Evolutionary conservation across 1,140 invertebrate genomes (phyloP).

Genomic region (Zaprionus nigranus): DNA sequence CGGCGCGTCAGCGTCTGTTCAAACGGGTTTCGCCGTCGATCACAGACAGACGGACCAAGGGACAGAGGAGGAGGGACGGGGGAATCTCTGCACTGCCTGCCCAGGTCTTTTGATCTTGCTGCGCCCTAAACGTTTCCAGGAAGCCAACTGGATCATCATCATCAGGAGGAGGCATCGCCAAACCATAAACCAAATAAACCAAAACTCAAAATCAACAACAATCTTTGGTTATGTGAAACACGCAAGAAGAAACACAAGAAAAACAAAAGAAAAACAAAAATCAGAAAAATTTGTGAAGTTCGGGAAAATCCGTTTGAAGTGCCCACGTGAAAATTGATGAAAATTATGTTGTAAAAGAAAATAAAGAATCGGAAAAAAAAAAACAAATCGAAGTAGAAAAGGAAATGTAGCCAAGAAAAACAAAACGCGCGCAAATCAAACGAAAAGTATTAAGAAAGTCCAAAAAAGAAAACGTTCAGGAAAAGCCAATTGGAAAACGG

Average conservation of each 20-base stretch:
- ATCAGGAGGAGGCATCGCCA: conserved; percentile 22
- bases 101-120: conserved; percentile 72
- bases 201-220: conserved; percentile 38
- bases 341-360: conserved; percentile 28
- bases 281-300: background rate
- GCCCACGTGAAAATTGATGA: conserved; percentile 55
- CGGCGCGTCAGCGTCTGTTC: conserved; percentile 48
- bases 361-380: conserved; percentile 11
- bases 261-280: conserved; percentile 1
- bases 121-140: conserved; percentile 64
- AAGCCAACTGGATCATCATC: conserved; percentile 47
- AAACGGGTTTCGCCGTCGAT: conserved; percentile 72
- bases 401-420: conserved; percentile 56
- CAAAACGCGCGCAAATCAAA: conserved; percentile 67
- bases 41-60: conserved; percentile 30
- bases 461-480: conserved; percentile 60
- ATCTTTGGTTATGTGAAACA: conserved; percentile 8
- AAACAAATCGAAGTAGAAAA: conserved; percentile 28
- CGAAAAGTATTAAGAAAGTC: conserved; percentile 76
- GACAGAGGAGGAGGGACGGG: background rate
- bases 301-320: conserved; percentile 58
- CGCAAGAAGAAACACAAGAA: conserved; percentile 8
- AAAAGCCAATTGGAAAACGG: conserved; percentile 19
- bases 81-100: conserved; percentile 30
- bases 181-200: conserved; percentile 58